Evolutionary conservation across 2,797 vertebrate species (phyloP).

Genomic region (Pipistrellus pygmaeus): DNA sequence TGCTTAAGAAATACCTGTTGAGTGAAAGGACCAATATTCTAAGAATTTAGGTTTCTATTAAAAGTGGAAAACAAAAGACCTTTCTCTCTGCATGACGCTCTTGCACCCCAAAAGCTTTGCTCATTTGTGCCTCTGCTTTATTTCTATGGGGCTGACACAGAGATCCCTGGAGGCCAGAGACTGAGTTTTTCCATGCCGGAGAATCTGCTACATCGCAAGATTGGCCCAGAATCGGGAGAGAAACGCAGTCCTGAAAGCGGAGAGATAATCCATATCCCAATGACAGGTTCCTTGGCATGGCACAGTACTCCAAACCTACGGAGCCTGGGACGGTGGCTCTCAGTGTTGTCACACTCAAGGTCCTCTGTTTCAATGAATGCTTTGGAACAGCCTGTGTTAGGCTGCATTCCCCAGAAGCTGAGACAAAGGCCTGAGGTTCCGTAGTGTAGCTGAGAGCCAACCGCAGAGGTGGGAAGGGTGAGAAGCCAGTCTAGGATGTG

Average conservation of each 20-base stretch:
- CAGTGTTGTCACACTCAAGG: fast-evolving
- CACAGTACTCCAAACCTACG: fast-evolving
- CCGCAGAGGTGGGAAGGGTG: fast-evolving
- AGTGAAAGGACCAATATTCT: not conserved
- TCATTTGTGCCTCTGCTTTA: not conserved
- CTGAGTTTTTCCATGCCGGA: not conserved
- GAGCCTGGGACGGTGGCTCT: fast-evolving
- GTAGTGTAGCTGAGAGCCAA: fast-evolving
- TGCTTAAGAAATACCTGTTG: not conserved
- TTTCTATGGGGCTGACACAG: not conserved
- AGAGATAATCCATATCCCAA: fast-evolving
- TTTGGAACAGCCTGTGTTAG: not conserved
- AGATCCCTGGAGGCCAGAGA: not conserved
- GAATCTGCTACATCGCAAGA: not conserved
- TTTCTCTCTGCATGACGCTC: not conserved
- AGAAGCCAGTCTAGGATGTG: too few relatives aligned
- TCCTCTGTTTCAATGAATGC: not conserved
- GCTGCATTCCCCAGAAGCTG: not conserved
- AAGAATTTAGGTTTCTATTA: not conserved
- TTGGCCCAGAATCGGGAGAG: not conserved
- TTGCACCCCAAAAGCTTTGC: not conserved
- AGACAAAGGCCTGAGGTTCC: not conserved
- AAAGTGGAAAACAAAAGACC: not conserved
- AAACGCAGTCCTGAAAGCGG: not conserved
- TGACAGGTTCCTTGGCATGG: fast-evolving